Evolutionary conservation across 2,113 vertebrate genomes (phyloP).

Genomic region (Neotragus moschatus): DNA sequence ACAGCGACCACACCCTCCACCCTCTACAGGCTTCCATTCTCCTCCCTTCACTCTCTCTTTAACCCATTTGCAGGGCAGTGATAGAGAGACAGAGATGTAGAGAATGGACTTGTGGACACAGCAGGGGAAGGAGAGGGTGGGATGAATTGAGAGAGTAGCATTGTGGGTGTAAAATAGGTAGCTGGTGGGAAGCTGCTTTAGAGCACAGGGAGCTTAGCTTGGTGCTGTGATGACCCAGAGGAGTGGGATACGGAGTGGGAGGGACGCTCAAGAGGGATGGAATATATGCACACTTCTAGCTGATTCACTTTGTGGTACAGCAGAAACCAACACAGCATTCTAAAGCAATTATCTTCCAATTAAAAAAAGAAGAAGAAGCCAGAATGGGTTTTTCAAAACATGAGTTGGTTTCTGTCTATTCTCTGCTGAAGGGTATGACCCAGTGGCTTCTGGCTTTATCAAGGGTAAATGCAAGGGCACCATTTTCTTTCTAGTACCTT

Average conservation of each 20-base stretch:
- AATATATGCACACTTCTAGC: background rate
- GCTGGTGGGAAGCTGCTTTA: background rate
- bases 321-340: background rate
- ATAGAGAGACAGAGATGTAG: background rate
- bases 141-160: background rate
- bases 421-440: background rate
- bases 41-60: too few species aligned
- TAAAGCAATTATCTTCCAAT: background rate
- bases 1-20: background rate
- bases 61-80: background rate
- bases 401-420: accelerated
- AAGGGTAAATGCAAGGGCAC: background rate
- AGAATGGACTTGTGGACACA: background rate
- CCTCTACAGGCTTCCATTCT: accelerated
- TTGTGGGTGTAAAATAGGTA: background rate
- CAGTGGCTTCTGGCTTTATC: background rate
- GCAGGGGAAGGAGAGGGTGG: background rate
- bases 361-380: background rate
- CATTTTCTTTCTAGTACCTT: background rate
- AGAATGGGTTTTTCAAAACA: background rate
- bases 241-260: background rate
- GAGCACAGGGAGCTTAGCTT: background rate
- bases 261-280: background rate
- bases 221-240: background rate
- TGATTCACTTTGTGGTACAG: background rate